These are phyloP conservation scores for Mesocentrotus franciscanus DNA, from an alignment of 53 echinoderm and acorn worm species.

Conservation along the genomic window DNA sequence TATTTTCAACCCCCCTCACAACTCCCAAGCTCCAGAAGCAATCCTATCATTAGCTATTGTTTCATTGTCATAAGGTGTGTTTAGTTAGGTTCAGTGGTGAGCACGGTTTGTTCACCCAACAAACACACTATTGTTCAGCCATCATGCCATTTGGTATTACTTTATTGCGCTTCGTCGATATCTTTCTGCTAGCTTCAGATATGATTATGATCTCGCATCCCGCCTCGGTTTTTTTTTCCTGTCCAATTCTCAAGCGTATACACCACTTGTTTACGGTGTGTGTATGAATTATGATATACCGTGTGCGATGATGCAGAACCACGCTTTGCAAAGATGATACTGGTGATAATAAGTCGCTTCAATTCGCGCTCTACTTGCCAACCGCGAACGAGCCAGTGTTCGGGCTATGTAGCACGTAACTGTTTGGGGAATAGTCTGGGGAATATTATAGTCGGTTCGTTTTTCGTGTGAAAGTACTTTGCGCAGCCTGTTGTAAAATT, in stretches of 20 bases:
- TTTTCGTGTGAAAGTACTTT: slow-evolving; percentile 70
- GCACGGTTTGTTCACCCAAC: neutral
- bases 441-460: neutral
- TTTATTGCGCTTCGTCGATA: slow-evolving; percentile 28
- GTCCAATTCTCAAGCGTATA: neutral
- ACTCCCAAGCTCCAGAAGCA: neutral
- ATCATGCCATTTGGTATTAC: neutral
- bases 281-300: slow-evolving; percentile 64
- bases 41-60: neutral
- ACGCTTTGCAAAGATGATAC: slow-evolving; percentile 11
- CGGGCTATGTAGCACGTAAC: slow-evolving; percentile 5
- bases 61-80: neutral
- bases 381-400: slow-evolving; percentile 19
- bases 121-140: neutral
- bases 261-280: slow-evolving; percentile 31
- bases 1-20: no score
- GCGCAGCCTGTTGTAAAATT: slow-evolving; percentile 51
- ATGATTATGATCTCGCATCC: slow-evolving; percentile 34
- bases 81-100: neutral
- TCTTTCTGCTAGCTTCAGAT: neutral
- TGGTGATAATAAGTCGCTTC: slow-evolving; percentile 21
- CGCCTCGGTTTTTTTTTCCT: neutral
- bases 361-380: slow-evolving; percentile 60
- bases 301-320: slow-evolving; percentile 42
- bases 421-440: slow-evolving; percentile 38